Evolutionary conservation across 2,888 invertebrate species (phyloP).

Genomic region (Brenthis hecate): DNA sequence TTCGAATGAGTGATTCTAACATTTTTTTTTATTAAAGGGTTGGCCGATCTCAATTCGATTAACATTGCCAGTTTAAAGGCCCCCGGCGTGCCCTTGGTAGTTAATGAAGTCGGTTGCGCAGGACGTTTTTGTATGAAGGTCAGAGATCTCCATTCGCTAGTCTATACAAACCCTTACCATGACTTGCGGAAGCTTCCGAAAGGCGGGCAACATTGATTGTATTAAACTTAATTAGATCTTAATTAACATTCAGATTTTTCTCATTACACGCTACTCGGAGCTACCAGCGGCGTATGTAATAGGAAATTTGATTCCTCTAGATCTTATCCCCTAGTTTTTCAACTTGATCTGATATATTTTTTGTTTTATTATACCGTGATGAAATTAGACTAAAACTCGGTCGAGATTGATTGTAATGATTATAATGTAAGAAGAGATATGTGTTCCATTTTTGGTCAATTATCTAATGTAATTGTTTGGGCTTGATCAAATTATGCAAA

Average conservation of each 20-base stretch:
- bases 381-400: slow-evolving; percentile 63
- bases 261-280: slow-evolving; percentile 80
- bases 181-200: slow-evolving; percentile 78
- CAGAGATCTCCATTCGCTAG: slow-evolving; percentile 59
- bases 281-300: slow-evolving; percentile 73
- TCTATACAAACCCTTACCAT: slow-evolving; percentile 61
- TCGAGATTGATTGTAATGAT: slow-evolving; percentile 46
- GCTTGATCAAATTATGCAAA: slow-evolving; percentile 37
- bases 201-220: slow-evolving; percentile 81
- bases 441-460: slow-evolving; percentile 35
- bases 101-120: slow-evolving; percentile 41
- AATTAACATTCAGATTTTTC: slow-evolving; percentile 81
- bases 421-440: slow-evolving; percentile 40
- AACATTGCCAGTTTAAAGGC: slow-evolving; percentile 60
- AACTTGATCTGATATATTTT: slow-evolving; percentile 55
- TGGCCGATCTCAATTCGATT: slow-evolving; percentile 80
- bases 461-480: slow-evolving; percentile 34
- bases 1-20: slow-evolving; percentile 72
- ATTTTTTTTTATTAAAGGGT: slow-evolving; percentile 79
- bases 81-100: slow-evolving; percentile 42
- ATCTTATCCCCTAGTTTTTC: slow-evolving; percentile 71
- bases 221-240: slow-evolving; percentile 82
- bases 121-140: slow-evolving; percentile 52
- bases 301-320: slow-evolving; percentile 72
- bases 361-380: slow-evolving; percentile 53